phyloP scores from a whole-genome alignment of 2,888 invertebrate species.

The Sceliomorpha sp. region DNA sequence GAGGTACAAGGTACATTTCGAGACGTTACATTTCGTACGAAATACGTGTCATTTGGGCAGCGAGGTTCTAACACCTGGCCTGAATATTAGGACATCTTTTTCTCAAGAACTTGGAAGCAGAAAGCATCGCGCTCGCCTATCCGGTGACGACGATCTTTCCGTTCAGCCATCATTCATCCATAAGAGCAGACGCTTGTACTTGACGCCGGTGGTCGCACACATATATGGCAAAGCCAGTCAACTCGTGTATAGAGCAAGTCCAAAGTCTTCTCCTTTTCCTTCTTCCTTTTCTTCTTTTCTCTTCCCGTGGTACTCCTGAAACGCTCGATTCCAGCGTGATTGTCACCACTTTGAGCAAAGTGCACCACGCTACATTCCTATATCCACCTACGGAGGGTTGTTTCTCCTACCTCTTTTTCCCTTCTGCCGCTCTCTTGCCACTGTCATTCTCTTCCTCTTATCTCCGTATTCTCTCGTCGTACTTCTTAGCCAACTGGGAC shows the following conservation, averaged over 20 bases:
- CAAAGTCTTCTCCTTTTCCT: constrained; percentile 52
- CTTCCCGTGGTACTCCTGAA: constrained; percentile 49
- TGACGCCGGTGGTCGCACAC: constrained; percentile 47
- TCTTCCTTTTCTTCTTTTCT: constrained; percentile 53
- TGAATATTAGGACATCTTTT: constrained; percentile 33
- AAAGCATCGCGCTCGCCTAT: constrained; percentile 45
- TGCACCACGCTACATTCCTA: constrained; percentile 58
- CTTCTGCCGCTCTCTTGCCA: constrained; percentile 47
- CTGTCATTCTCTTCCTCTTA: constrained; percentile 41
- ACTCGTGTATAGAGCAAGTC: constrained; percentile 49
- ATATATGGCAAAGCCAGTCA: constrained; percentile 38
- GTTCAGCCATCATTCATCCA: constrained; percentile 58
- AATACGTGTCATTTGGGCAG: too few relatives aligned
- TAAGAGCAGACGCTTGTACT: constrained; percentile 61
- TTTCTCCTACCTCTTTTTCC: constrained; percentile 36
- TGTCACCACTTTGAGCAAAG: constrained; percentile 64
- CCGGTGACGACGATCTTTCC: constrained; percentile 48
- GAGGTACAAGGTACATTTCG: too few relatives aligned
- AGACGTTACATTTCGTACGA: too few relatives aligned
- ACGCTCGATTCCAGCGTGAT: constrained; percentile 60
- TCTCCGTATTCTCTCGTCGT: constrained; percentile 6
- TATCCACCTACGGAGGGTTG: constrained; percentile 45
- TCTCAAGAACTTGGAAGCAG: constrained; percentile 28
- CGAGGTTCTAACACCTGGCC: constrained; percentile 17
- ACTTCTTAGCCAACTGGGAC: neutral